Evolutionary conservation across 1,140 invertebrate species (phyloP), one percentile per base, ranked within the genome.

Genomic region (Drosophila punjabiensis): DNA sequence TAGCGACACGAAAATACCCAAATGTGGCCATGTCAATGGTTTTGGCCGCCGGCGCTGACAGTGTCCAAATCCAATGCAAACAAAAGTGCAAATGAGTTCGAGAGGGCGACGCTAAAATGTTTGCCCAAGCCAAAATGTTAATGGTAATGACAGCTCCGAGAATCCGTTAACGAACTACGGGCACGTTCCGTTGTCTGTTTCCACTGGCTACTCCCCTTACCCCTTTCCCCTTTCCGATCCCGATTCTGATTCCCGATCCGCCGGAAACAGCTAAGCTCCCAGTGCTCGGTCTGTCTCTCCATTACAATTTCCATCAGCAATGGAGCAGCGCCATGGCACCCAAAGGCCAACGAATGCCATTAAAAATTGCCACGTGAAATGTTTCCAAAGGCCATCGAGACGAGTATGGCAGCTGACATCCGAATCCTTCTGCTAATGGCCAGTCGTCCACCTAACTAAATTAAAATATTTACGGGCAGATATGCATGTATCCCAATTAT

Each of bases 121-220:
- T 87, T 87, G 70, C 63, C 62, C 83, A 83, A 88, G 76, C 64
- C 76, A 83, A 83, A 83, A 77, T 62, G 83, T 79, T 88, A 79
- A 65, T 82, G 68, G 66, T 83, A 82, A 82, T 86, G 80, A 76
- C 84, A 79, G 81, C 73, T 76, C 43, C 65, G 73, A 86, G 85
- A 86, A 82, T 83, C 64, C 76, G 77, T 80, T 87, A 71, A 76
- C 76, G 50, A 45, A 70, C 24, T 48, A 63, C 20, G 50, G 65
- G 66, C 68, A 71, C 68, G 63, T 70, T 33, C 62, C 62, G 33
- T 33, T 56, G 53, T 56, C 33, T 5, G 33, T 35, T n/a, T 13
- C 18, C 33, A 35, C 35, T 8, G 14, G 9, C 2, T 2, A 32
- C 16, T 16, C n/a, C 50, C 13, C 24, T 6, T 5, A 14, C 8